Conservation (phyloP, 2,113 vertebrate genomes). For the Heliornis fulica region DNA sequence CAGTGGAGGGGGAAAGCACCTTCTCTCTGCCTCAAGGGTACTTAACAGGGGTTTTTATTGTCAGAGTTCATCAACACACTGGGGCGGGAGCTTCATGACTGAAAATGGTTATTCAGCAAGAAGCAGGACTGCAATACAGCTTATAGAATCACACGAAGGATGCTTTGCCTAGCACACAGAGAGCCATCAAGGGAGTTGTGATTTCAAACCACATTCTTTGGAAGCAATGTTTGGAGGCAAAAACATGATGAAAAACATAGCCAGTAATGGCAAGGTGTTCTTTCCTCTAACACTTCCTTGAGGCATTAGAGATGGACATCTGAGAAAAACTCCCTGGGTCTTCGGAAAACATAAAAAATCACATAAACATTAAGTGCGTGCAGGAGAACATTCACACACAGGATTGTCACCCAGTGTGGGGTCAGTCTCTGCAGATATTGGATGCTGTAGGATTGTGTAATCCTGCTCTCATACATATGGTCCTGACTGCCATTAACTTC, state of each 20-base stretch:
- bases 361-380: neutral
- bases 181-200: rapidly evolving
- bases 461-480: neutral
- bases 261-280: neutral
- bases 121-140: neutral
- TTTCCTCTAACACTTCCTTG: neutral
- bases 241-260: neutral
- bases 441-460: neutral
- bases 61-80: neutral
- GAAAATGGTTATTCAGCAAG: neutral
- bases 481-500: neutral
- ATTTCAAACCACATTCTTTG: neutral
- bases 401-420: neutral
- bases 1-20: neutral
- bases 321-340: neutral
- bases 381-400: neutral
- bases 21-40: neutral
- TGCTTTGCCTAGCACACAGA: neutral
- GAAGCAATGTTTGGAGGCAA: neutral
- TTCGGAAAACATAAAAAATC: neutral
- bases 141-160: rapidly evolving
- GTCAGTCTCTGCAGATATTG: neutral
- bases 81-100: neutral
- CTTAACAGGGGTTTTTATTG: neutral
- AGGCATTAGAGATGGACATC: neutral